Percentiles rank a stretch among this genome's conserved stretches.
Evolutionary conservation across 2,113 vertebrate genomes (phyloP).

Genomic region (Collichthys lucidus): DNA sequence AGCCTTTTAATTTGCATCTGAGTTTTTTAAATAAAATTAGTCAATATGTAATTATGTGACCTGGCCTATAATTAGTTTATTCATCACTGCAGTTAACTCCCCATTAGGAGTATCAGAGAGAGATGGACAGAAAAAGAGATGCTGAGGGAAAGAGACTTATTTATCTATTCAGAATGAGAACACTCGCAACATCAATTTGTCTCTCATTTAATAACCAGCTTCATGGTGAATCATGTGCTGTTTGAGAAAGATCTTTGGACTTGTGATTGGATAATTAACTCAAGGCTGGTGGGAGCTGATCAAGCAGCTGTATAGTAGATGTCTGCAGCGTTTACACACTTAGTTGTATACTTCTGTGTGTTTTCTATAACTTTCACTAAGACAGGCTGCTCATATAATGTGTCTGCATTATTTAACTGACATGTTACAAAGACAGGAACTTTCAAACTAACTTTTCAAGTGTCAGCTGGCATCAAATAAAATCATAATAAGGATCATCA

Average conservation of each 20-base stretch:
- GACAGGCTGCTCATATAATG: background rate
- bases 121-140: slow-evolving; percentile 51
- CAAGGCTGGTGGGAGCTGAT: slow-evolving; percentile 55
- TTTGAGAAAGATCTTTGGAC: slow-evolving; percentile 59
- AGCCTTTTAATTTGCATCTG: slow-evolving; percentile 84
- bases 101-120: slow-evolving; percentile 73
- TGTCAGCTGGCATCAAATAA: background rate
- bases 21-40: slow-evolving; percentile 84
- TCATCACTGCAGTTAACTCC: slow-evolving; percentile 84
- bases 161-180: slow-evolving; percentile 80
- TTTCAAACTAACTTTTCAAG: background rate
- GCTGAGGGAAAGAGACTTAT: slow-evolving; percentile 56
- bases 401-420: background rate
- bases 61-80: slow-evolving; percentile 86
- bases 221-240: slow-evolving; percentile 77
- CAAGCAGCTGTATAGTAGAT: slow-evolving; percentile 43
- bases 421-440: background rate
- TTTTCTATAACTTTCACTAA: background rate
- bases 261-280: slow-evolving; percentile 75
- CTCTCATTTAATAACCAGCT: slow-evolving; percentile 82
- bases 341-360: background rate
- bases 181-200: slow-evolving; percentile 79
- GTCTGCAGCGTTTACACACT: background rate
- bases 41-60: slow-evolving; percentile 88
- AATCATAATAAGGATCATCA: background rate